Percentiles rank a stretch among this genome's conserved stretches.
Conservation (phyloP, 53 echinoderm and acorn worm genomes). For the Zoroaster sp. region DNA sequence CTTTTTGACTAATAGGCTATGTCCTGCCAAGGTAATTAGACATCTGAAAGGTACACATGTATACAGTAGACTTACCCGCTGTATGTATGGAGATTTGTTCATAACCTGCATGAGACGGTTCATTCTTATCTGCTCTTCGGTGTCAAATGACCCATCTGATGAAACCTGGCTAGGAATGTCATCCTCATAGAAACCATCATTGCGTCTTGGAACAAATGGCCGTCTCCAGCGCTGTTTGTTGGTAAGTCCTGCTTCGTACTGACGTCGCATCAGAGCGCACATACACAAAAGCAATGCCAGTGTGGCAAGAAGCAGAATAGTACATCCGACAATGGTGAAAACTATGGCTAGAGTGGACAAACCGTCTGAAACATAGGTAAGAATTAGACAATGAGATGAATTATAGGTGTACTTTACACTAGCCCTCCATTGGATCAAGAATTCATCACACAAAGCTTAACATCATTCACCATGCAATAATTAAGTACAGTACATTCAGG, state of each 20-base stretch:
- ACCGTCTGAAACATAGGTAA: neutral
- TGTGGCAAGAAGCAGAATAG: neutral
- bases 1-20: no score
- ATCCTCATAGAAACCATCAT: neutral
- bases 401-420: no score
- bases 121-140: conserved; percentile 65
- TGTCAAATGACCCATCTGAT: neutral
- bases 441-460: no score
- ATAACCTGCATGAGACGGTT: conserved; percentile 66
- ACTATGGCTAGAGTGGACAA: neutral
- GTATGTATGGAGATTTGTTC: conserved; percentile 60
- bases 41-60: no score
- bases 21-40: no score
- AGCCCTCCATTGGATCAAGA: no score
- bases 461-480: no score
- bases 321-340: neutral
- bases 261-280: neutral
- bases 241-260: neutral
- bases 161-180: neutral
- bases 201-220: neutral
- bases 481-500: no score
- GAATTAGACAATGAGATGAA: no score
- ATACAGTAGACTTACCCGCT: neutral
- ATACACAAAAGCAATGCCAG: neutral
- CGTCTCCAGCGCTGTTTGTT: no score